These are phyloP conservation scores for Catamblyrhynchus diadema DNA, from an alignment of 2,797 vertebrate species.

Conservation along the genomic window DNA sequence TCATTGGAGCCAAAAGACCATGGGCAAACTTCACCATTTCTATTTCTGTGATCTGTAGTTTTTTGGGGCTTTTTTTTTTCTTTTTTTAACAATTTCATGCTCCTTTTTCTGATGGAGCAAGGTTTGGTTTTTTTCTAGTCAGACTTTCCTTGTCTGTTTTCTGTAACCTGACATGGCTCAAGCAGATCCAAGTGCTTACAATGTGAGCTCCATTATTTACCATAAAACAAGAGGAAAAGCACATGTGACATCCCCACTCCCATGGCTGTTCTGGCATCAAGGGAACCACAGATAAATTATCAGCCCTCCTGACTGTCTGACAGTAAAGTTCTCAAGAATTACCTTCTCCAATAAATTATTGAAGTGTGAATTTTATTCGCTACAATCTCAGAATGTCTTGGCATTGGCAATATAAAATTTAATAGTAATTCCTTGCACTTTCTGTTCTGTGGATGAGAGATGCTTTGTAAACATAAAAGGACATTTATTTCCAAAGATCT, in stretches of 20 bases:
- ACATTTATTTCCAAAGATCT: background rate
- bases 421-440: background rate
- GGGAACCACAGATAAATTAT: background rate
- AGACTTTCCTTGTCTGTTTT: background rate
- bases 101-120: background rate
- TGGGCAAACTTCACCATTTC: background rate
- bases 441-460: background rate
- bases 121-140: background rate
- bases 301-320: background rate
- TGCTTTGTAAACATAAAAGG: background rate
- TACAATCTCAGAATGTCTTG: background rate
- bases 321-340: background rate
- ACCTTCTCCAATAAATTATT: background rate
- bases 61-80: background rate
- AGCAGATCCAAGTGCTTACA: background rate
- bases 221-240: background rate
- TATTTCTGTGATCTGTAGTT: background rate
- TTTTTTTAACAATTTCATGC: background rate
- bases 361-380: background rate
- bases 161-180: background rate
- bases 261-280: background rate
- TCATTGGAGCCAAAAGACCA: background rate
- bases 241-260: background rate
- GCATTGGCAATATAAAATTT: background rate
- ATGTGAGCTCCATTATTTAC: background rate